Evolutionary conservation across 2,797 vertebrate species (phyloP), one percentile per base, ranked within the genome.

Genomic region (Dromococcyx pavoninus): DNA sequence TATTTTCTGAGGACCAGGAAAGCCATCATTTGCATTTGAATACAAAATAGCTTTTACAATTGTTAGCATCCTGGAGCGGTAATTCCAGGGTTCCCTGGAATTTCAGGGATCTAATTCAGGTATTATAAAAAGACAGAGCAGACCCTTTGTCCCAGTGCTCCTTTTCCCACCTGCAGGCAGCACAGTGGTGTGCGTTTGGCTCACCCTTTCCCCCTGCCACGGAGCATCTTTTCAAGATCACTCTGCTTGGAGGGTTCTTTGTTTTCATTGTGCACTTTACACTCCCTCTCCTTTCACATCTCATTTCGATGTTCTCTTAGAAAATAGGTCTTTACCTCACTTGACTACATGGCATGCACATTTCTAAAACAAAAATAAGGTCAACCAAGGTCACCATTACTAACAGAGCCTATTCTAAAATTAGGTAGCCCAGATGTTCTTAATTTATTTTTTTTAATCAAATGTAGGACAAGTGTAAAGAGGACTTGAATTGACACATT

Each of bases 391-490:
- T 96, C 71, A 72, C 25, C 41, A 74, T 88, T 87, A 78, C 46
- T 84, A 82, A 85, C 69, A 54, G 62, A 95, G 37, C 32, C 28
- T 67, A 48, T 83, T 95, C 94, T 95, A 96, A 96, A 97, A 95
- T 94, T 93, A 96, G 77, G 30, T 81, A 93, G 87, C 93, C 94
- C 92, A 95, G 89, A 96, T 66, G n/a, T n/a, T n/a, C n/a, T n/a
- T n/a, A n/a, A n/a, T n/a, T 25, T 65, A n/a, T n/a, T 25, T 65
- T 91, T 91, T 94, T 91, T 69, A 84, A 85, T 82, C 74, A 94
- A 95, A 96, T 96, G 80, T 95, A 96, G 95, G 96, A 88, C 96
- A 94, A 87, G 87, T 93, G 60, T 87, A 94, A 83, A 91, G 70
- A 96, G 93, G 75, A 94, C 93, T 96, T 91, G 89, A 91, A 93